Evolutionary conservation across 1,140 invertebrate species (phyloP), one percentile per base, ranked within the genome.

Genomic region (Tetramorium parvispinum): DNA sequence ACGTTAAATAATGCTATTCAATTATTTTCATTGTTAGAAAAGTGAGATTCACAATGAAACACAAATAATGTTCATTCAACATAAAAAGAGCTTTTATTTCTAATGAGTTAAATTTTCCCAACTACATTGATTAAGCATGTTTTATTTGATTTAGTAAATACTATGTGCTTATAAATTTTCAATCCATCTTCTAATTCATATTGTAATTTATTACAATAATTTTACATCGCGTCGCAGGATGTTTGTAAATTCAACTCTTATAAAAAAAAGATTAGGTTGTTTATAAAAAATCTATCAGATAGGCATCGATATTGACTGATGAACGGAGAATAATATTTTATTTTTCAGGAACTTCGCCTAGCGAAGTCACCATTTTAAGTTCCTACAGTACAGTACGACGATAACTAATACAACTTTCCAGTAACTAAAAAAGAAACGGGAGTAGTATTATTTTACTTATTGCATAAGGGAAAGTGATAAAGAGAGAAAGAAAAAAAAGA

Each of bases 311-410:
- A 32, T 7, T 18, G 68, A 88, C 57, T 86, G 75, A 82, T 70
- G 21, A 68, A 73, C 73, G 13, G 8, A 57, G 13, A 53, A 71
- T 11, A 43, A 87, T 57, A 65, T 85, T 91, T 91, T 43, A 88
- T 89, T 89, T 93, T 92, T 92, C 76, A 75, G 90, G 91, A 90
- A 89, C 92, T 93, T 88, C 85, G 85, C 32, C 82, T 51, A 24
- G 11, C 79, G 75, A 91, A 88, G 92, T 91, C 93, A 89, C 91
- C 93, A 94, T 94, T 93, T 92, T 94, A 93, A 94, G 94, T 94
- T 94, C 94, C 94, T 94, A 94, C 91, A 90, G 18, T 49, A 77
- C 37, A 91, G 16, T 49, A 78, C 57, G 91, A 88, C 90, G 89
- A 94, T 94, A 91, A 92, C 85, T 73, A 89, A 88, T 92, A 93